A percentile compares a stretch with the other conserved stretches of the same genome.
Evolutionary conservation across 2,888 invertebrate genomes (phyloP).

Genomic region (Conchocele bisecta): DNA sequence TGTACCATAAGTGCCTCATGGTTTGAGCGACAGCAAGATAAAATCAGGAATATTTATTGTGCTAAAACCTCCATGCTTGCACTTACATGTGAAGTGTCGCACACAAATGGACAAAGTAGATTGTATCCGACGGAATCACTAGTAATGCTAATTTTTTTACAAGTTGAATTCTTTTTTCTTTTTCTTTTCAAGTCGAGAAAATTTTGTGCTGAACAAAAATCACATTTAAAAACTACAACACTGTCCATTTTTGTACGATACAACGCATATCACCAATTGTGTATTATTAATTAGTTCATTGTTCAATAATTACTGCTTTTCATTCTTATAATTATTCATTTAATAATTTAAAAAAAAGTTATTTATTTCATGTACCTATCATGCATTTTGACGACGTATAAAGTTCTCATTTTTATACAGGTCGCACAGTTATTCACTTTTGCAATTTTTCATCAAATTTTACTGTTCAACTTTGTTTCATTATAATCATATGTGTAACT

Average conservation of each 20-base stretch:
- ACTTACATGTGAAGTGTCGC: slow-evolving; percentile 6
- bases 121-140: slow-evolving; percentile 13
- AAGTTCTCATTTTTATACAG: too few species aligned
- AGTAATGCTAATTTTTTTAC: too few species aligned
- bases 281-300: slow-evolving; percentile 24
- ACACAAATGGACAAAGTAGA: slow-evolving; percentile 3
- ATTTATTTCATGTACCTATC: slow-evolving; percentile 48
- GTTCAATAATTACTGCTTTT: slow-evolving; percentile 49
- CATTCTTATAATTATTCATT: slow-evolving; percentile 33
- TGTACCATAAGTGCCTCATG: slow-evolving; percentile 26
- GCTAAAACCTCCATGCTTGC: slow-evolving; percentile 24
- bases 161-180: too few species aligned
- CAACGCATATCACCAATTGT: slow-evolving; percentile 28
- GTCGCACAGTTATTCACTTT: slow-evolving; percentile 4
- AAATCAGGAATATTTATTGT: too few species aligned
- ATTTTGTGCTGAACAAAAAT: too few species aligned
- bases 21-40: too few species aligned
- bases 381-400: slow-evolving; percentile 52
- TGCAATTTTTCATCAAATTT: not conserved
- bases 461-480: slow-evolving; percentile 27
- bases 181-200: too few species aligned
- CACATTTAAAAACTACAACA: too few species aligned
- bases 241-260: too few species aligned
- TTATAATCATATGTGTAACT: slow-evolving; percentile 38
- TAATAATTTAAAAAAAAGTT: slow-evolving; percentile 37